Evolutionary conservation across 2,797 vertebrate species (phyloP).

Genomic region (Mionectes olivaceus): DNA sequence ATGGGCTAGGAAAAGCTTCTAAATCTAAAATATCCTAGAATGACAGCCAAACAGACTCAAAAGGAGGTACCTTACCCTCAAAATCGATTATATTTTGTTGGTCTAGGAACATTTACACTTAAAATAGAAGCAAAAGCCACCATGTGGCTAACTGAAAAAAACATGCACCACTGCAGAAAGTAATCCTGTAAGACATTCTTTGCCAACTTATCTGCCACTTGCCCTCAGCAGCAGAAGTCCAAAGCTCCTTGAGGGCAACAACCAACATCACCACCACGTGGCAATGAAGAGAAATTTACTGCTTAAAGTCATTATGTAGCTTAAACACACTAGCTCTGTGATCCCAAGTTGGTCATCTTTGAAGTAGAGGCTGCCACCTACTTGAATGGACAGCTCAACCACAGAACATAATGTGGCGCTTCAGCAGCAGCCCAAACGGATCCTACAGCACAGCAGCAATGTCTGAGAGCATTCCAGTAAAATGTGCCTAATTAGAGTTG

Average conservation of each 20-base stretch:
- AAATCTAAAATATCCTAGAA: not conserved
- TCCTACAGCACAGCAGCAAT: not conserved
- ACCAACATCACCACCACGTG: constrained; percentile 9
- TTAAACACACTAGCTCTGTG: accelerated
- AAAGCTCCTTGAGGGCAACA: not conserved
- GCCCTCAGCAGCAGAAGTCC: not conserved
- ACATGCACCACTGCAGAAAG: not conserved
- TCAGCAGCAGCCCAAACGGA: not conserved
- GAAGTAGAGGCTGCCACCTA: not conserved
- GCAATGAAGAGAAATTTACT: not conserved
- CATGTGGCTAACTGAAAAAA: not conserved
- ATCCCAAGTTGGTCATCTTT: not conserved
- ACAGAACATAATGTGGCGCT: not conserved
- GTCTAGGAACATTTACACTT: not conserved
- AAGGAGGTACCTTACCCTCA: not conserved
- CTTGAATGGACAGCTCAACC: not conserved
- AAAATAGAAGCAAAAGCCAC: not conserved
- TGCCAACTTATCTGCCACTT: not conserved
- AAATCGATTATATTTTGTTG: not conserved
- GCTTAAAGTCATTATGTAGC: accelerated
- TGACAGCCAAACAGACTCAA: not conserved
- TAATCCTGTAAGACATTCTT: not conserved
- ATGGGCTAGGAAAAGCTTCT: not conserved
- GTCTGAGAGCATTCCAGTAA: not conserved
- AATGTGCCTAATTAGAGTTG: not conserved